A percentile compares a stretch with the other conserved stretches of the same genome.
These are phyloP conservation scores for Phallusia fumigata DNA, from an alignment of 23 tunicate species.

Conservation along the genomic window DNA sequence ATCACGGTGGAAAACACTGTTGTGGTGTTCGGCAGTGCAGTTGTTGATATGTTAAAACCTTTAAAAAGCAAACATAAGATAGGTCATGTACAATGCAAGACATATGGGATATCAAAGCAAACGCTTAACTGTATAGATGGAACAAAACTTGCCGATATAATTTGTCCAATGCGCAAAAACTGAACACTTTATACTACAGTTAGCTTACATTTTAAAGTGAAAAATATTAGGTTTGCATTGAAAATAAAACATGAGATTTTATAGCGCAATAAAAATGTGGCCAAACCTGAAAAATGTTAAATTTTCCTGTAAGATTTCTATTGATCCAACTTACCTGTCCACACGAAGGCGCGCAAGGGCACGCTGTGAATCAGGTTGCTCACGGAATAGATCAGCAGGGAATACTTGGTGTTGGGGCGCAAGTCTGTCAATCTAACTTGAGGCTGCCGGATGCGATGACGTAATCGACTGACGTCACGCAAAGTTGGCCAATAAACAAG, in stretches of 20 bases:
- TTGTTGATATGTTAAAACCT: background rate
- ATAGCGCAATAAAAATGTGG: no score
- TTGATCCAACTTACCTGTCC: slow-evolving; percentile 27
- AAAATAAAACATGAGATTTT: no score
- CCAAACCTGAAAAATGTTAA: no score
- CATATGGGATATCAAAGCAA: no score
- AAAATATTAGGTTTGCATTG: no score
- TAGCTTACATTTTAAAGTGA: no score
- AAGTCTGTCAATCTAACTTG: slow-evolving; percentile 39
- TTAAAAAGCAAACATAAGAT: background rate
- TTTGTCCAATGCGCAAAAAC: no score
- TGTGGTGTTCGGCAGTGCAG: slow-evolving; percentile 6
- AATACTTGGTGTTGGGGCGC: slow-evolving; percentile 57
- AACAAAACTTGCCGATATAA: no score
- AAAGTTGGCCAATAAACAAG: slow-evolving; percentile 59
- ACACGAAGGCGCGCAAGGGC: slow-evolving; percentile 45
- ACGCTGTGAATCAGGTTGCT: slow-evolving; percentile 60
- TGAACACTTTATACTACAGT: no score
- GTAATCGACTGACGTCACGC: slow-evolving; percentile 48
- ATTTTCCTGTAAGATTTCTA: no score
- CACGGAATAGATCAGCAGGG: slow-evolving; percentile 36
- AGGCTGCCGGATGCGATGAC: slow-evolving; percentile 57
- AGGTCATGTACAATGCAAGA: no score
- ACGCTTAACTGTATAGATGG: no score
- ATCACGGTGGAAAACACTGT: background rate